Evolutionary conservation across 64 coral and sea anemone species (phyloP).

Genomic region (Pocillopora damicornis): DNA sequence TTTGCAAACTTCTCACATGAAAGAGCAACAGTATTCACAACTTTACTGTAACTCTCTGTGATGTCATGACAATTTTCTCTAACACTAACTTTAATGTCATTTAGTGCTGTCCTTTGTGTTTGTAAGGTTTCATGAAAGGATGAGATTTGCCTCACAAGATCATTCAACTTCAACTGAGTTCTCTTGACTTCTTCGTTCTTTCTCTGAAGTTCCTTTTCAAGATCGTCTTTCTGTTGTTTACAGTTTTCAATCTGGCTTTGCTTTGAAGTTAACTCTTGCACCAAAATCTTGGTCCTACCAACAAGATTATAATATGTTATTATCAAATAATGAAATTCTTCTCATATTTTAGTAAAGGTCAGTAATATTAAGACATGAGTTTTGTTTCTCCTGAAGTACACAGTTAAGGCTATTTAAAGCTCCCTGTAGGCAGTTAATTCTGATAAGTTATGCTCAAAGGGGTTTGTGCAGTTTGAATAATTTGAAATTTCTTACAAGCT

Average conservation of each 20-base stretch:
- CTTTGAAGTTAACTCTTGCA: conserved; percentile 52
- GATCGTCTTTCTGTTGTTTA: conserved; percentile 34
- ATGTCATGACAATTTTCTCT: conserved; percentile 39
- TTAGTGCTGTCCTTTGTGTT: conserved; percentile 39
- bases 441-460: no score
- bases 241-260: conserved; percentile 30
- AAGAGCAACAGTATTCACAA: conserved; percentile 25
- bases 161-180: conserved; percentile 4
- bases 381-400: no score
- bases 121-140: conserved; percentile 24
- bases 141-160: conserved; percentile 44
- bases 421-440: no score
- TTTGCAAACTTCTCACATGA: conserved; percentile 39
- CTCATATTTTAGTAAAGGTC: no score
- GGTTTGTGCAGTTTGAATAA: no score
- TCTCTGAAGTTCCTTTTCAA: not conserved
- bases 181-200: conserved; percentile 8
- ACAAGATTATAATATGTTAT: not conserved
- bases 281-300: conserved; percentile 57
- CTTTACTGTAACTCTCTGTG: conserved; percentile 9
- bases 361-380: no score
- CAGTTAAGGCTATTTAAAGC: no score
- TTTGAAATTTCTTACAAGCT: no score
- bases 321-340: not conserved
- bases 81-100: conserved; percentile 46